These are phyloP conservation scores for Grammomys surdaster DNA, from an alignment of 2,113 vertebrate genomes.

Conservation along the genomic window DNA sequence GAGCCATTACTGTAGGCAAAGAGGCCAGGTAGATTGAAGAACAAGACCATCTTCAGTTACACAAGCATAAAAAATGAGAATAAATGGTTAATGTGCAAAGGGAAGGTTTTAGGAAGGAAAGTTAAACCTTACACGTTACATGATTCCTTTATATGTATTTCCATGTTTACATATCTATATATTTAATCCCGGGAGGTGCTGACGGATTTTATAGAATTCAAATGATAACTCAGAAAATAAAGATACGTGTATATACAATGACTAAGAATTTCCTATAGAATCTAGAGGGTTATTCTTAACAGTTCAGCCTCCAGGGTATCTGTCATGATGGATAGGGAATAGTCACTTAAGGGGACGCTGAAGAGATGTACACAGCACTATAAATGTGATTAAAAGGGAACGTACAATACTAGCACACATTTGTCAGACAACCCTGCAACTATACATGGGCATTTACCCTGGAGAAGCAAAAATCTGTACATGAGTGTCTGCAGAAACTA, in stretches of 20 bases:
- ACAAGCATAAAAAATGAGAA: not conserved
- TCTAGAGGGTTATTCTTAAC: slow-evolving; percentile 17
- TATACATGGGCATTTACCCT: not conserved
- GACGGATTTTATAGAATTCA: not conserved
- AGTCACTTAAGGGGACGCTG: not conserved
- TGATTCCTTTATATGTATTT: not conserved
- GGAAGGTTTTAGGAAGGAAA: not conserved
- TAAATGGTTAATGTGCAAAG: not conserved
- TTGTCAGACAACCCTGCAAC: not conserved
- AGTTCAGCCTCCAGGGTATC: not conserved
- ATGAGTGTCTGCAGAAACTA: not conserved
- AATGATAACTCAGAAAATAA: not conserved
- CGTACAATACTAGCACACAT: not conserved
- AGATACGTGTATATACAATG: not conserved
- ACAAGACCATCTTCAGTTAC: not conserved
- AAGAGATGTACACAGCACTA: not conserved
- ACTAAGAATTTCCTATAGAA: not conserved
- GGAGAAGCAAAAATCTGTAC: slow-evolving; percentile 19
- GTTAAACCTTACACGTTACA: not conserved
- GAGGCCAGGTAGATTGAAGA: no score
- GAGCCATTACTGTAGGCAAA: no score
- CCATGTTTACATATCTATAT: not conserved
- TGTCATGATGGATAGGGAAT: not conserved
- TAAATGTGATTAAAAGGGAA: not conserved
- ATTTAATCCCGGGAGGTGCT: not conserved